Conservation (phyloP, 2,888 invertebrate genomes). For the Watsonalla binaria region DNA sequence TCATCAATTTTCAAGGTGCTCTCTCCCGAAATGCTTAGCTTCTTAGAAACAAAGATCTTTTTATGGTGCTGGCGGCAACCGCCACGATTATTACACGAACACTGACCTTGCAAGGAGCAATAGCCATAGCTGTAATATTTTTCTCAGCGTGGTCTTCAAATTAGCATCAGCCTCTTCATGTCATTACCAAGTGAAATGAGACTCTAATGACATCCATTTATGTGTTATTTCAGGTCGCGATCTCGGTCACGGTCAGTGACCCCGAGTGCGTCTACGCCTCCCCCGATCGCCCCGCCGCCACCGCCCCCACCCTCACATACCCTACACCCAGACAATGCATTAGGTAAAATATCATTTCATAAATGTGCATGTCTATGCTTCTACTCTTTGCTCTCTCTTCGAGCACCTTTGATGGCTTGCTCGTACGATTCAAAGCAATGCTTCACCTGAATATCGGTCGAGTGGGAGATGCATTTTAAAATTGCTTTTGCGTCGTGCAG, state of each 20-base stretch:
- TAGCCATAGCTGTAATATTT: not conserved
- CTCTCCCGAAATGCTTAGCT: too few species aligned
- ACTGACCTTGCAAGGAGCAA: not conserved
- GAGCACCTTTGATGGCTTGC: not conserved
- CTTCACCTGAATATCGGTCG: not conserved
- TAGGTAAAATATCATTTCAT: slow-evolving; percentile 46
- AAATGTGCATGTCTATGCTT: slow-evolving; percentile 3
- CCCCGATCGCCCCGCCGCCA: slow-evolving; percentile 49
- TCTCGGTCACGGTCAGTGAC: slow-evolving; percentile 69
- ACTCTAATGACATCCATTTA: not conserved
- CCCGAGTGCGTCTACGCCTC: slow-evolving; percentile 57
- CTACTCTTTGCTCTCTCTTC: not conserved
- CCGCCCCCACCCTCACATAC: slow-evolving; percentile 66
- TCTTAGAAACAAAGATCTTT: too few species aligned
- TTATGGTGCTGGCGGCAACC: too few species aligned
- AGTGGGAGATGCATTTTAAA: not conserved
- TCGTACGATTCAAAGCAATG: not conserved
- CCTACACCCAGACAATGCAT: slow-evolving; percentile 72
- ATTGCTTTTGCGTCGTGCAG: not conserved
- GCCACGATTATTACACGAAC: too few species aligned
- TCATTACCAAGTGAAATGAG: not conserved
- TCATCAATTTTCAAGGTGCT: too few species aligned
- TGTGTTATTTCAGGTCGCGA: slow-evolving; percentile 35
- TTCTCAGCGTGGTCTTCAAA: not conserved
- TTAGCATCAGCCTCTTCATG: not conserved